These are phyloP conservation scores for Cosmorhoe ocellata DNA, from an alignment of 2,888 invertebrate species.

Conservation along the genomic window DNA sequence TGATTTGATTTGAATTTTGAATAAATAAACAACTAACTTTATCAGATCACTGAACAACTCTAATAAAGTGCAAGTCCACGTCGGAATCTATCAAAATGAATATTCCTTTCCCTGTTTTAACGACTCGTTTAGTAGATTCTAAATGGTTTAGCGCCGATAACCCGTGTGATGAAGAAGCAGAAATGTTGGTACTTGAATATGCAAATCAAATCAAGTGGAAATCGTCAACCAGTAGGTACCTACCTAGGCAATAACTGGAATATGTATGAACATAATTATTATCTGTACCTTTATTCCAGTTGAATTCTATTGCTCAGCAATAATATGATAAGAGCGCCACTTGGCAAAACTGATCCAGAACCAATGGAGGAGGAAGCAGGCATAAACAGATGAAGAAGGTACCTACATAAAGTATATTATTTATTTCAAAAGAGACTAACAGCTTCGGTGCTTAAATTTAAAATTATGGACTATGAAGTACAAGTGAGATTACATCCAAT, in stretches of 20 bases:
- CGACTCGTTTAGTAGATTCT: constrained; percentile 83
- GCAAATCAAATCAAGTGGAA: constrained; percentile 82
- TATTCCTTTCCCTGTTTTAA: constrained; percentile 82
- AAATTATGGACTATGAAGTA: too few relatives aligned
- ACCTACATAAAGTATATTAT: constrained; percentile 5
- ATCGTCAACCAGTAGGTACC: too few relatives aligned
- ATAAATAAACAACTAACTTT: too few relatives aligned
- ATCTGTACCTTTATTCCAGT: constrained; percentile 62
- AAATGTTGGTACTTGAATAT: constrained; percentile 83
- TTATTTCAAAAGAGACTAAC: too few relatives aligned
- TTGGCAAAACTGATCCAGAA: constrained; percentile 80
- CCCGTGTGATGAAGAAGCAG: constrained; percentile 85
- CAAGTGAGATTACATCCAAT: too few relatives aligned
- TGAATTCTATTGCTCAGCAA: constrained; percentile 76
- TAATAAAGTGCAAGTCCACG: too few relatives aligned
- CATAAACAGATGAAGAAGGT: constrained; percentile 82
- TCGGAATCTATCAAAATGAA: constrained; percentile 66
- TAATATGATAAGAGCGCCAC: constrained; percentile 76
- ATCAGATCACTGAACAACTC: too few relatives aligned
- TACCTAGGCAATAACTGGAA: too few relatives aligned
- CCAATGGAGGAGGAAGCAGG: constrained; percentile 82
- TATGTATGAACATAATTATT: too few relatives aligned
- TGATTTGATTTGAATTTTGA: too few relatives aligned
- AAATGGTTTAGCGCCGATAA: constrained; percentile 86
- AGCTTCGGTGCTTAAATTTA: too few relatives aligned